phyloP scores from a whole-genome alignment of 2,797 vertebrate species.

The Alauda arvensis region DNA sequence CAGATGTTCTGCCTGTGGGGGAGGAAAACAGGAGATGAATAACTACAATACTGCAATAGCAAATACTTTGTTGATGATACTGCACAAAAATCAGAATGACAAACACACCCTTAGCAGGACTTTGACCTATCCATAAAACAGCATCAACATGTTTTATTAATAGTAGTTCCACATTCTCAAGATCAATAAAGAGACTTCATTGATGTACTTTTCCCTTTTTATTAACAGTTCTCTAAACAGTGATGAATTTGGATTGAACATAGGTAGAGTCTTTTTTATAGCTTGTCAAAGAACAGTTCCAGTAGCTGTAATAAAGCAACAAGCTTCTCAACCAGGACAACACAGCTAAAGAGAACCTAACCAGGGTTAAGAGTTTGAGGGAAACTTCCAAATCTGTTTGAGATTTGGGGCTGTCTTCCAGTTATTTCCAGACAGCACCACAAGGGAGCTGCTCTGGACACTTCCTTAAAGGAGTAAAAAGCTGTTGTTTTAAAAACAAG shows the following conservation, averaged over 20 bases:
- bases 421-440: background rate
- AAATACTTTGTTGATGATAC: conserved; percentile 57
- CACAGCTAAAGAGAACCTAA: background rate
- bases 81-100: conserved; percentile 30
- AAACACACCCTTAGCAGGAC: conserved; percentile 36
- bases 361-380: background rate
- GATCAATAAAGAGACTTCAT: conserved; percentile 37
- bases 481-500: background rate
- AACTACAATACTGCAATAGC: conserved; percentile 45
- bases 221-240: conserved; percentile 18
- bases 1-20: conserved; percentile 57
- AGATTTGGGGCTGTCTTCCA: background rate
- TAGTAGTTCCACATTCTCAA: conserved; percentile 21
- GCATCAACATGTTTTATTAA: conserved; percentile 41
- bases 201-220: conserved; percentile 6
- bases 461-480: background rate
- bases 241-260: background rate
- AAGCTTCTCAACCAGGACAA: background rate
- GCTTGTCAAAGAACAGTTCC: background rate
- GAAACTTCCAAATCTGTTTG: background rate
- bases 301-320: background rate
- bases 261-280: background rate
- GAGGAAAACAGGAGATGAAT: conserved; percentile 52
- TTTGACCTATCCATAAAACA: conserved; percentile 33
- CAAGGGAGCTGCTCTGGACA: background rate